phyloP scores from a whole-genome alignment of 92 coral and sea anemone species.

The Zoanthus sociatus region DNA sequence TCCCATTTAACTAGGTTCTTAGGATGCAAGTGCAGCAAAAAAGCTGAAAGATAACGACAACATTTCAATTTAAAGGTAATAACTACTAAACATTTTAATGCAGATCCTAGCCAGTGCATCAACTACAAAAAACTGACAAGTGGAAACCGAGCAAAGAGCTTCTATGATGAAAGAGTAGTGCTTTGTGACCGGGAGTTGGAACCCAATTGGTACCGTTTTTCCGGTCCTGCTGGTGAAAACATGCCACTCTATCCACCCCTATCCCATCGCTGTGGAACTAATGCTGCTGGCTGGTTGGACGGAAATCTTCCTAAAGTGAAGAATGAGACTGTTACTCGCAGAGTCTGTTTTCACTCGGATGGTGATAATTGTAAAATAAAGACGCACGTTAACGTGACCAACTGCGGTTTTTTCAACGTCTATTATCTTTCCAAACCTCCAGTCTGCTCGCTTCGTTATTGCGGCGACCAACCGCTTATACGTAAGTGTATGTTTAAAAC shows the following conservation, averaged over 20 bases:
- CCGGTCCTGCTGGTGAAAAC: neutral
- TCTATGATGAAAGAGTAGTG: neutral
- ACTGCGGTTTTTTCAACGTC: conserved; percentile 21
- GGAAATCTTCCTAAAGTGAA: neutral
- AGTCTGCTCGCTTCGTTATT: conserved; percentile 10
- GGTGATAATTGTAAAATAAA: neutral
- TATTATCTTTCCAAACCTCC: conserved; percentile 21
- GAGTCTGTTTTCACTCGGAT: conserved; percentile 13
- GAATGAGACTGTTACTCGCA: neutral
- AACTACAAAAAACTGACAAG: neutral
- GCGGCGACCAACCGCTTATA: neutral
- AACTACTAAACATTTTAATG: neutral
- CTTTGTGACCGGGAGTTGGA: neutral
- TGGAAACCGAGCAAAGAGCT: neutral
- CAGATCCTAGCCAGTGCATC: neutral
- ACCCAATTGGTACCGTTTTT: conserved; percentile 20
- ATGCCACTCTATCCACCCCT: conserved; percentile 16
- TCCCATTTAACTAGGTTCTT: too few relatives aligned
- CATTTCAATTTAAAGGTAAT: too few relatives aligned
- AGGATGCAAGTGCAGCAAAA: too few relatives aligned
- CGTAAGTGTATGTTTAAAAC: neutral
- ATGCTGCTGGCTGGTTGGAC: conserved; percentile 17
- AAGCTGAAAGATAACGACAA: too few relatives aligned
- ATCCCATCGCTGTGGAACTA: neutral
- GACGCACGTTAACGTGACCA: conserved; percentile 3